phyloP scores from a whole-genome alignment of 2,113 vertebrate species.

The Cochlearius cochlearius region DNA sequence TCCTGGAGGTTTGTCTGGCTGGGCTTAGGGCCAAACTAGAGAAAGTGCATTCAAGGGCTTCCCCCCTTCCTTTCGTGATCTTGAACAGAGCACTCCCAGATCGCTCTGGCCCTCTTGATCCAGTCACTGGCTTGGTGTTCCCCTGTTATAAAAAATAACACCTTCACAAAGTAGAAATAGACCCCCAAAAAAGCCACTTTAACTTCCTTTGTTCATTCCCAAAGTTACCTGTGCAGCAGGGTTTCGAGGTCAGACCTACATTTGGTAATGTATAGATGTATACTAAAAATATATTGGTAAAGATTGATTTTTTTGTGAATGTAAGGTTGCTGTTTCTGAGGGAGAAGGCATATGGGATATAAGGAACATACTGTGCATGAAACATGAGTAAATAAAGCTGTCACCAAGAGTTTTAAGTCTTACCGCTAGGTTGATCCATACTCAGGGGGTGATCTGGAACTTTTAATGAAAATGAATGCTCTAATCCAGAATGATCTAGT shows the following conservation, averaged over 20 bases:
- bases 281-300: not conserved
- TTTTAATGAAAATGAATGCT: not conserved
- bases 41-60: not conserved
- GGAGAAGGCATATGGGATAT: not conserved
- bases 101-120: not conserved
- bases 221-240: not conserved
- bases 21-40: not conserved
- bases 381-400: slow-evolving; percentile 38
- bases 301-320: not conserved
- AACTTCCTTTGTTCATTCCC: not conserved
- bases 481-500: not conserved
- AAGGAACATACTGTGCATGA: slow-evolving; percentile 10
- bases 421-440: not conserved
- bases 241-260: not conserved
- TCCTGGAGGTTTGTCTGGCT: not conserved
- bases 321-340: not conserved
- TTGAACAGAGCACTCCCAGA: not conserved
- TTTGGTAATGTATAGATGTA: not conserved
- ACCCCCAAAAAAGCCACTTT: not conserved
- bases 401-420: not conserved
- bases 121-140: not conserved
- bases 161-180: not conserved
- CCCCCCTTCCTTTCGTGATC: not conserved
- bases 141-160: not conserved
- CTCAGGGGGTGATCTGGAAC: not conserved